A percentile compares a stretch with the other conserved stretches of the same genome.
Evolutionary conservation across 2,888 invertebrate species (phyloP).

Genomic region (Rhorus exstirpatorius): DNA sequence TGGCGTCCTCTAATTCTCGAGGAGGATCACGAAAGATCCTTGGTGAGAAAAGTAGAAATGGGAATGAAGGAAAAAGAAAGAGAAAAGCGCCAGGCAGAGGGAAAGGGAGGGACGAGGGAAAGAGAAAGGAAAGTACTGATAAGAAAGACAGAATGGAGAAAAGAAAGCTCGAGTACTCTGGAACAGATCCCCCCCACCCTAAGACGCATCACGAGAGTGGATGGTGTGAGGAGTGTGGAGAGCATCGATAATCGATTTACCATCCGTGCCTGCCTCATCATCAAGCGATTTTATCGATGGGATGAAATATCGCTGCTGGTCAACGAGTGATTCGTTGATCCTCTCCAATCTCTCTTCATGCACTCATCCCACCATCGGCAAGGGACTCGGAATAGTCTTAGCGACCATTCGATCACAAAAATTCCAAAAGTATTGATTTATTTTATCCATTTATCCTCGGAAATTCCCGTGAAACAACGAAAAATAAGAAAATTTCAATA

Average conservation of each 20-base stretch:
- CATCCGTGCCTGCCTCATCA: neutral
- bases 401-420: constrained; percentile 12
- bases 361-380: neutral
- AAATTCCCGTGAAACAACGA: too few species aligned
- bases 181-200: neutral
- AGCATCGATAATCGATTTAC: constrained; percentile 72
- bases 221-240: constrained; percentile 29
- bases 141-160: constrained; percentile 39
- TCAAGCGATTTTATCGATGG: constrained; percentile 53
- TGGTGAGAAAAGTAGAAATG: constrained; percentile 28
- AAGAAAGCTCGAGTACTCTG: neutral
- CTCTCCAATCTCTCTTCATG: constrained; percentile 43
- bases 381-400: neutral
- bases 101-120: neutral
- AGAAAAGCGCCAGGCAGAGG: neutral
- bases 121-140: constrained; percentile 30
- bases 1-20: constrained; percentile 75
- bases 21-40: constrained; percentile 37
- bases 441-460: neutral
- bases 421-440: neutral
- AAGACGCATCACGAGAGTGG: constrained; percentile 22
- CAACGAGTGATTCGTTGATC: constrained; percentile 52
- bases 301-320: constrained; percentile 55
- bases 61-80: constrained; percentile 4
- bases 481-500: neutral